Evolutionary conservation across 2,113 vertebrate species (phyloP).

Genomic region (Neodon shergylaensis): DNA sequence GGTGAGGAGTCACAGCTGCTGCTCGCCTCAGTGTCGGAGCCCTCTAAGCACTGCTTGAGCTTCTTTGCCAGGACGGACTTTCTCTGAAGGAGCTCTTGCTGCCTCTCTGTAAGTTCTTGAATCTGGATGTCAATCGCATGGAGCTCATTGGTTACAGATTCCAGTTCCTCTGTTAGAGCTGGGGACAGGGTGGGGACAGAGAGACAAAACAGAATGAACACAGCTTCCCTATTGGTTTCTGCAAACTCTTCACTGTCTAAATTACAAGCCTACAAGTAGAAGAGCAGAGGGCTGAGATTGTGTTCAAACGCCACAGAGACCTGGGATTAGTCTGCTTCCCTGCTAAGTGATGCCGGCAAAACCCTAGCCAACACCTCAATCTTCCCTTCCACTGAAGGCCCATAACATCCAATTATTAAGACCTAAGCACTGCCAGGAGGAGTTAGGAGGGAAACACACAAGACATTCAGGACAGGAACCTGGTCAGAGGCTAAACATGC

Average conservation of each 20-base stretch:
- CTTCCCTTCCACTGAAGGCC: neutral
- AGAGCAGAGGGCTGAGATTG: neutral
- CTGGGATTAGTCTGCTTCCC: neutral
- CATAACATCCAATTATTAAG: neutral
- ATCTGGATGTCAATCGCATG: constrained; percentile 92
- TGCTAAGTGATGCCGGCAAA: neutral
- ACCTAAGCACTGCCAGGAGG: neutral
- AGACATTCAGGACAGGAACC: neutral
- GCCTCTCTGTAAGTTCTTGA: constrained; percentile 91
- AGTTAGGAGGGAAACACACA: neutral
- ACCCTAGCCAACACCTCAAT: neutral
- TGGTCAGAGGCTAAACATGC: neutral
- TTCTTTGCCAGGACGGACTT: constrained; percentile 86
- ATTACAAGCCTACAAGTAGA: neutral
- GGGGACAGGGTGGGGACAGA: neutral
- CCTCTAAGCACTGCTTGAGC: constrained; percentile 87
- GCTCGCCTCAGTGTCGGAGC: constrained; percentile 80
- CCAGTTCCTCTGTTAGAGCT: constrained; percentile 91
- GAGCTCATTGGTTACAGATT: constrained; percentile 90
- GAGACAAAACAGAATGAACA: neutral
- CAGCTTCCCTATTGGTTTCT: neutral
- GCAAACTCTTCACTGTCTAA: neutral
- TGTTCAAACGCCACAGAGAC: neutral
- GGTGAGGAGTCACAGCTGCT: constrained; percentile 75
- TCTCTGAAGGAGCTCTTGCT: constrained; percentile 88